A percentile compares a stretch with the other conserved stretches of the same genome.
Evolutionary conservation across 1,140 invertebrate genomes (phyloP).

Genomic region (Calycopis cecrops): DNA sequence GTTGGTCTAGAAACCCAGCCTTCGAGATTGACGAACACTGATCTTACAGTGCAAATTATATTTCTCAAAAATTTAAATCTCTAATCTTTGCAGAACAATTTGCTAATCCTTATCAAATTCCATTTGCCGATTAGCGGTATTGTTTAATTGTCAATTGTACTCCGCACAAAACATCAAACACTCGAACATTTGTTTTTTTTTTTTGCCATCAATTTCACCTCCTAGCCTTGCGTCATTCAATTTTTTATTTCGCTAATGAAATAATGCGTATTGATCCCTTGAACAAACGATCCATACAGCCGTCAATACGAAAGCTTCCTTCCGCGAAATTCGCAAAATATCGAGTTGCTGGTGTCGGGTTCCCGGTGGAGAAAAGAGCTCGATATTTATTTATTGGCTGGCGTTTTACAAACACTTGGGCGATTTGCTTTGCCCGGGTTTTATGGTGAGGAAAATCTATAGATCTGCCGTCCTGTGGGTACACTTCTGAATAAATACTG

Average conservation of each 20-base stretch:
- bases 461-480: too few species aligned
- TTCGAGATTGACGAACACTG: too few species aligned
- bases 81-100: too few species aligned
- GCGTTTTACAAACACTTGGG: constrained; percentile 1
- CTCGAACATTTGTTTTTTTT: background rate
- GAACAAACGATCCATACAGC: constrained; percentile 11
- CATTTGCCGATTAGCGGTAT: background rate
- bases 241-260: constrained; percentile 2
- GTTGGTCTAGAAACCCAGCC: too few species aligned
- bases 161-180: background rate
- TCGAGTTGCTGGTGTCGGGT: constrained; percentile 45
- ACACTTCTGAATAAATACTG: too few species aligned
- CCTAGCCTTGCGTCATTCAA: constrained; percentile 14
- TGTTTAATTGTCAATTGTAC: constrained; percentile 1
- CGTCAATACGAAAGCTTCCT: constrained; percentile 36
- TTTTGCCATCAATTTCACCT: background rate
- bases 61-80: too few species aligned
- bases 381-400: constrained; percentile 15
- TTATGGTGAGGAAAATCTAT: too few species aligned
- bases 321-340: constrained; percentile 54
- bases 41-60: too few species aligned
- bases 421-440: constrained; percentile 11
- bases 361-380: constrained; percentile 9
- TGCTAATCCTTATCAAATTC: background rate
- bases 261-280: constrained; percentile 6